Evolutionary conservation across 1,140 invertebrate species (phyloP).

Genomic region (Drosophila orena): DNA sequence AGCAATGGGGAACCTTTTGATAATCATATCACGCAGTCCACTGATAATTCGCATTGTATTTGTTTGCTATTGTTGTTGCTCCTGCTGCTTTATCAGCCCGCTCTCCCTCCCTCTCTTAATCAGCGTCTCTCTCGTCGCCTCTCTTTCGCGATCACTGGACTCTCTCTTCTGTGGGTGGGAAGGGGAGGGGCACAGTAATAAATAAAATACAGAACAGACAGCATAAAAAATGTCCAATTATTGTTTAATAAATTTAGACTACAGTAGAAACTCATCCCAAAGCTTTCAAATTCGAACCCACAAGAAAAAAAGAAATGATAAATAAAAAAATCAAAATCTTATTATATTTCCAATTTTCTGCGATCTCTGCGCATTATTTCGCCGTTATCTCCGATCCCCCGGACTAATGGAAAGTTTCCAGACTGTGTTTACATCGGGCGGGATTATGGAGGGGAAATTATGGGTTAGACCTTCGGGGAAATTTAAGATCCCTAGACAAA

Average conservation of each 20-base stretch:
- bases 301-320: background rate
- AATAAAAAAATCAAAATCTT: too few species aligned
- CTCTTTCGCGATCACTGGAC: slow-evolving; percentile 8
- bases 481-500: slow-evolving; percentile 3
- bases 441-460: slow-evolving; percentile 13
- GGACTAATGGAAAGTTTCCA: slow-evolving; percentile 37
- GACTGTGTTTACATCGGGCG: slow-evolving; percentile 26
- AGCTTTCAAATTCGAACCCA: too few species aligned
- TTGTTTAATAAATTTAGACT: slow-evolving; percentile 60
- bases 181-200: slow-evolving; percentile 5
- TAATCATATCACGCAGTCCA: slow-evolving; percentile 80
- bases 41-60: slow-evolving; percentile 82
- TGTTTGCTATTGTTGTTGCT: slow-evolving; percentile 52
- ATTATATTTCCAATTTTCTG: slow-evolving; percentile 7
- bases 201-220: slow-evolving; percentile 13
- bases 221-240: slow-evolving; percentile 23
- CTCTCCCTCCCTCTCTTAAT: slow-evolving; percentile 5
- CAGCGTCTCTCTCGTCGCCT: slow-evolving; percentile 16
- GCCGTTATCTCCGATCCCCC: slow-evolving; percentile 23
- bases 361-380: slow-evolving; percentile 12
- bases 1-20: slow-evolving; percentile 68
- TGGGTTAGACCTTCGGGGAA: slow-evolving; percentile 1
- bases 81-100: slow-evolving; percentile 56
- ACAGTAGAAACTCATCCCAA: slow-evolving; percentile 23
- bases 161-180: slow-evolving; percentile 2